Evolutionary conservation across 2,113 vertebrate species (phyloP).

Genomic region (Thomomys bottae): DNA sequence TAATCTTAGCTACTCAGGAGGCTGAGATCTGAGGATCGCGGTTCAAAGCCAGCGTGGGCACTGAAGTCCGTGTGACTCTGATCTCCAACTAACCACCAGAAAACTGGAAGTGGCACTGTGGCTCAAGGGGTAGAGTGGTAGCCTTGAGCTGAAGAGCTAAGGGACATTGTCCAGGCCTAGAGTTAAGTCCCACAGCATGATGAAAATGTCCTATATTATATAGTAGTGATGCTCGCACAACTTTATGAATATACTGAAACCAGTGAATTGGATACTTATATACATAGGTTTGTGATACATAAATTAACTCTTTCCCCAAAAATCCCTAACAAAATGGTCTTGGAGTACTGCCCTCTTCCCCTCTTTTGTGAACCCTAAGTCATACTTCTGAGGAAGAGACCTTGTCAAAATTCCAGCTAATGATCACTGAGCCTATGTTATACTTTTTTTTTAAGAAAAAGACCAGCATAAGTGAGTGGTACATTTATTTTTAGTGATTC

Average conservation of each 20-base stretch:
- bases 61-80: too few relatives aligned
- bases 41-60: too few relatives aligned
- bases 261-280: not conserved
- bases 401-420: not conserved
- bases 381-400: not conserved
- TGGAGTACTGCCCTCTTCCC: not conserved
- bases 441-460: not conserved
- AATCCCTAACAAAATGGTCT: not conserved
- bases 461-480: not conserved
- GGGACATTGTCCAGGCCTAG: too few relatives aligned
- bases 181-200: too few relatives aligned
- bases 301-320: not conserved
- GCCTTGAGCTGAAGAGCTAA: too few relatives aligned
- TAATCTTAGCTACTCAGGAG: too few relatives aligned
- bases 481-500: not conserved
- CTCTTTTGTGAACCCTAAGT: not conserved
- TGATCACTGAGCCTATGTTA: not conserved
- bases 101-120: too few relatives aligned
- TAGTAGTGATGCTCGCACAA: not conserved
- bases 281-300: not conserved
- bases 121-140: too few relatives aligned
- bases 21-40: too few relatives aligned
- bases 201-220: not conserved
- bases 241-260: conserved; percentile 1
- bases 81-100: too few relatives aligned